Base-by-base conservation (phyloP, 2,113 vertebrate genomes). In the Corythornis vintsioides region DNA sequence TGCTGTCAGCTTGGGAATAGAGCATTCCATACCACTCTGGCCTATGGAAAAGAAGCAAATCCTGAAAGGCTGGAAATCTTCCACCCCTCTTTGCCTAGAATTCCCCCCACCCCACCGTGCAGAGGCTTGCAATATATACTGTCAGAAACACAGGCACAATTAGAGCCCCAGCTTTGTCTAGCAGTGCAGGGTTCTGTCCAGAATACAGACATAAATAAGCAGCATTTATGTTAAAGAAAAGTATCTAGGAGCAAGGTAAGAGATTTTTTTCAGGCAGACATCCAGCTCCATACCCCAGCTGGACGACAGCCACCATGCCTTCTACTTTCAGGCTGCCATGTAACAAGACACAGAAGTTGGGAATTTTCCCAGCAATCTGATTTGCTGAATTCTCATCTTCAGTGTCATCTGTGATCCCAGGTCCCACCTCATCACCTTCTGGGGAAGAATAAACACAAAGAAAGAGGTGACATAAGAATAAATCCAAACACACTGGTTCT, bases 241-340 rank as follows among this genome's bases (percentile, higher is more conserved):
- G 67, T 22, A 38, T 18, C 87, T 74, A 48, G 40, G 45, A 90
- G 88, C 89, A 86, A 83, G 77, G 56, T 9, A 90, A 67, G 88
- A 81, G 55, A 73, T 88, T 83, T 48, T 80, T 87, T 22, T 48
- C 70, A 86, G 83, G 93, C 84, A 91, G 85, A 69, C 33, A 80
- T 86, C 67, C 83, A 86, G 77, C 64, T 85, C 83, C 98, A 97
- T 97, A 99, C 99, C 99, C 99, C 86, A 99, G 93, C 82, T 99
- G 99, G 80, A 99, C 99, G 61, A 99, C 98, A 5, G 99, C 99
- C 95, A 99, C 99, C 99, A 99, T 99, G 89, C 99, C 99, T 96
- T 99, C 99, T 76, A 99, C 99, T 96, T 99, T 99, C 35, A 99
- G 97, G 95, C 99, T 99, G 91, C 99, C 99, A 56, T 99, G 99